Base-by-base conservation (phyloP, 2,797 vertebrate species). In the Meriones psammophilus region DNA sequence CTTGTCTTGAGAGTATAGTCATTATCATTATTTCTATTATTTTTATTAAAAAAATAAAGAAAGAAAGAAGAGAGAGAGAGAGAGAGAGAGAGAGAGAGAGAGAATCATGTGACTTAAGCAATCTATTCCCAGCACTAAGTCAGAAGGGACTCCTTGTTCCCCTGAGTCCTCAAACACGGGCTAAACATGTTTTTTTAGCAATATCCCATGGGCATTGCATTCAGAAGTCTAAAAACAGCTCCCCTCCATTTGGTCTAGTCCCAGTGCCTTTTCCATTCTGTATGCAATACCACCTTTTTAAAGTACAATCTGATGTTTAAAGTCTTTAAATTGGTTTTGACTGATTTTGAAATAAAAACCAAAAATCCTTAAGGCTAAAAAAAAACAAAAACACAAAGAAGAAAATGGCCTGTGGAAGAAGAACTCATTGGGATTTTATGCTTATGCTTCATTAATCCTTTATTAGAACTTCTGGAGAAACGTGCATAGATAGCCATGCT, bases 291-390 rank as follows among this genome's bases (percentile, higher is more conserved):
- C 20, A 62, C 81, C 24, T 46, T 85, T 94, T 69, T 64, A 94
- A 69, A 62, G 17, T 73, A 80, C 85, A 90, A 56, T 85, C 60
- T 58, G 56, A 78, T 56, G 2, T 17, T 92, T 77, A 74, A 64
- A 91, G 58, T 77, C 66, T 36, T 89, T 85, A 68, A 73, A 22
- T 58, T 28, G 13, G 17, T 97, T 96, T 94, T 33, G 30, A 50
- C 2, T 89, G 33, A 13, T 93, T 95, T 86, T 56, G 84, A 88
- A 71, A 74, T 69, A 88, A 92, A 92, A 2, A 30, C 28, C 2
- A 13, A 95, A 95, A 93, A 77, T 83, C 42, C 56, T 76, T 85
- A 60, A 50, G 18, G 2, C 88, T 80, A 62, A 42, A 42, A 42
- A 42, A 50, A 50, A 50, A 10, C 50, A 50, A 50, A 50, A 50